These are phyloP conservation scores for Penaeus monodon DNA, from an alignment of 2,888 invertebrate genomes.

Conservation along the genomic window DNA sequence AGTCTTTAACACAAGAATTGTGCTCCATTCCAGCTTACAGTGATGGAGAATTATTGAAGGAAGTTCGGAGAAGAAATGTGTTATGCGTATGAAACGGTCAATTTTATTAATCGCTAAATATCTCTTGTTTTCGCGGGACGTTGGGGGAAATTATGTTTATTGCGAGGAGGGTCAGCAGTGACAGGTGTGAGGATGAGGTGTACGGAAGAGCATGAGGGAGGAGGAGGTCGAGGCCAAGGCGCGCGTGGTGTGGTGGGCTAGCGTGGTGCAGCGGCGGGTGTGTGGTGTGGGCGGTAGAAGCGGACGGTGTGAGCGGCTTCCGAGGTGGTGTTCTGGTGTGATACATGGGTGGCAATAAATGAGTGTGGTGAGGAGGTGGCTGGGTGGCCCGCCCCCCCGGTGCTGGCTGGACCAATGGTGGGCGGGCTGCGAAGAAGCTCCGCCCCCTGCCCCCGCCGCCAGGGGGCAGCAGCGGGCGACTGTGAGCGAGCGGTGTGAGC, in stretches of 20 bases:
- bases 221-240: background rate
- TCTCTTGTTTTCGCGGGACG: too few relatives aligned
- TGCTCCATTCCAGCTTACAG: too few relatives aligned
- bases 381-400: slow-evolving; percentile 38
- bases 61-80: too few relatives aligned
- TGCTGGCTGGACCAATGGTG: slow-evolving; percentile 31
- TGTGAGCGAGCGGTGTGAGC: slow-evolving; percentile 35
- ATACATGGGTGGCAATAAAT: slow-evolving; percentile 62
- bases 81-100: too few relatives aligned
- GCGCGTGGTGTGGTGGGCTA: background rate
- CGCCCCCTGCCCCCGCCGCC: slow-evolving; percentile 47
- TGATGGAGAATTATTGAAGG: too few relatives aligned
- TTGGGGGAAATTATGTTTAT: too few relatives aligned
- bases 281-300: slow-evolving; percentile 45
- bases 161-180: background rate
- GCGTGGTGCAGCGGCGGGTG: slow-evolving; percentile 9
- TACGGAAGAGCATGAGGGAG: background rate
- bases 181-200: background rate
- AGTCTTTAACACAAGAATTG: too few relatives aligned
- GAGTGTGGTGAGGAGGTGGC: slow-evolving; percentile 53
- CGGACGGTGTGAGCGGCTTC: slow-evolving; percentile 37
- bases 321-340: slow-evolving; percentile 55
- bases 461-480: slow-evolving; percentile 64
- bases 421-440: slow-evolving; percentile 7
- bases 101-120: too few relatives aligned